These are phyloP conservation scores for Rhizomys pruinosus DNA, from an alignment of 2,113 vertebrate species.

Conservation along the genomic window DNA sequence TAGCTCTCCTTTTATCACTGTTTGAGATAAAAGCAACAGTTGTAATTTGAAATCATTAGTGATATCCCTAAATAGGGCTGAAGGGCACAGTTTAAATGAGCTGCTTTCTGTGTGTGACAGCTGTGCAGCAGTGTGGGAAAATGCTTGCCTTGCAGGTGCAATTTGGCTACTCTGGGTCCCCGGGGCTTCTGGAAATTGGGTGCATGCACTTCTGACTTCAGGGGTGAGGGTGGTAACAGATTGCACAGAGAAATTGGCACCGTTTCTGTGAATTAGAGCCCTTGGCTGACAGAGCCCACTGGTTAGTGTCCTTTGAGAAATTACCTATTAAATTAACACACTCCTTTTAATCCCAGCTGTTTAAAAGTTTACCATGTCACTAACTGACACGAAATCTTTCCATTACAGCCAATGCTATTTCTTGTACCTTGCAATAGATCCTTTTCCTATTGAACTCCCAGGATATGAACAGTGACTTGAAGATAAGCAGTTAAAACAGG, in stretches of 20 bases:
- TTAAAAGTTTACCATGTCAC: not conserved
- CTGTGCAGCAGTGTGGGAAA: constrained; percentile 38
- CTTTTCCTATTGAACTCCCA: not conserved
- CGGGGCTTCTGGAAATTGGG: constrained; percentile 74
- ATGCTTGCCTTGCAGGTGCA: constrained; percentile 57
- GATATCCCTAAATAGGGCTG: constrained; percentile 48
- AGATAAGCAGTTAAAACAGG: not conserved
- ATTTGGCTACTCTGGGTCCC: constrained; percentile 43
- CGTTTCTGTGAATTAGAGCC: not conserved
- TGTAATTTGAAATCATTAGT: constrained; percentile 66
- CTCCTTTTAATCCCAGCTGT: constrained; percentile 50
- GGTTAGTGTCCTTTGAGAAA: constrained; percentile 56
- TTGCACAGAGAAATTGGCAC: constrained; percentile 42
- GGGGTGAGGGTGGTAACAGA: constrained; percentile 46
- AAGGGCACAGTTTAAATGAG: constrained; percentile 57
- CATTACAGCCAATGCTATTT: not conserved
- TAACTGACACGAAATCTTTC: constrained; percentile 39
- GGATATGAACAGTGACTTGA: not conserved
- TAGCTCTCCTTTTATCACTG: constrained; percentile 41
- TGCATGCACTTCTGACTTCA: constrained; percentile 70
- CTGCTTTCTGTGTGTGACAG: constrained; percentile 46
- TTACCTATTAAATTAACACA: constrained; percentile 59
- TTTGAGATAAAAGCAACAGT: constrained; percentile 69
- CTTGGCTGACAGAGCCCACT: constrained; percentile 17
- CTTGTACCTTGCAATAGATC: not conserved